Base-by-base conservation (phyloP, 2,888 invertebrate species). In the Stenichneumon culpator region DNA sequence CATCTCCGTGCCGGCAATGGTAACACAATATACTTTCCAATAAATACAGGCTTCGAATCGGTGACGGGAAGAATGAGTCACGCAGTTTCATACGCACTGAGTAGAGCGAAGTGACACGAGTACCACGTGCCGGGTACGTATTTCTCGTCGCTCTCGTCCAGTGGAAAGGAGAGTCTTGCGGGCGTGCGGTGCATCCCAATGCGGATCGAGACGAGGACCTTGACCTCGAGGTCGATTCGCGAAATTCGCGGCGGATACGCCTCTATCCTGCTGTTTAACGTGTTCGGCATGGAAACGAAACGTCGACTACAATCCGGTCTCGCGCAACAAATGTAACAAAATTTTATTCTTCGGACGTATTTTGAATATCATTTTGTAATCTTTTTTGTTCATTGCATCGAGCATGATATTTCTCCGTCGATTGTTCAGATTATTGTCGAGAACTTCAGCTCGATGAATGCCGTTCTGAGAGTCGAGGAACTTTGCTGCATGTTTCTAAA, bases 181-280 rank as follows among this genome's bases (percentile, higher is more conserved):
- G 79, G 75, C 80, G 83, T 84, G 86, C 72, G 74, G 63, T 80
- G 86, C 82, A 85, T 88, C 67, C 73, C 50, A 72, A 86, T 80
- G 72, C 32, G 54, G 25, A 78, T 70, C 25, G 72, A 65, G 39
- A 22, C 52, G 69, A 82, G 84, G 86, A 82, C 87, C 87, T 88
- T 88, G 87, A 87, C 86, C 87, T 73, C 81, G 79, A 72, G 74
- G 72, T 84, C 80, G 57, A 85, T 79, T 54, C 81, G 19, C 60
- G 69, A 83, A 87, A 79, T 83, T 79, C 52, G 22, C 36, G 39
- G 11, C n/a, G 22, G 36, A 70, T 14, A 70, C 39, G 44, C n/a
- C 47, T 19, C 57, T 47, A 14, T 19, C 16, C 36, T 22, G 7
- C 57, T 6, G 69, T 28, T 63, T 72, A 79, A 32, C 39, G 54